Evolutionary conservation across 1,140 invertebrate genomes (phyloP).

Genomic region (Agrypnia vestita): DNA sequence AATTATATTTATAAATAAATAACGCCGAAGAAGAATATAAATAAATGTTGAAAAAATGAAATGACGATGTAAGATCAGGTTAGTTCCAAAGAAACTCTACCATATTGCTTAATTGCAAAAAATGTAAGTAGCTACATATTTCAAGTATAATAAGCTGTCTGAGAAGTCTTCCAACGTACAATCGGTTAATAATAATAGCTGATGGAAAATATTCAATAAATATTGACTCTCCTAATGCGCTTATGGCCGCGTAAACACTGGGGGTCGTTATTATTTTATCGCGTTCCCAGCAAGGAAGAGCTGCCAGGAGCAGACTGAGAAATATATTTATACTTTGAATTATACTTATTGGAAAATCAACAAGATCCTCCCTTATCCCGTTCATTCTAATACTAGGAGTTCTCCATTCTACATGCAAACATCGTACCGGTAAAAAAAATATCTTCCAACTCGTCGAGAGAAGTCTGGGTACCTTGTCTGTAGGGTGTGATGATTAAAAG

Average conservation of each 20-base stretch:
- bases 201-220: constrained; percentile 52
- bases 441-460: background rate
- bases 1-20: too few relatives aligned
- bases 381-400: constrained; percentile 38
- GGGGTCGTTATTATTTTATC: constrained; percentile 56
- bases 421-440: constrained; percentile 43
- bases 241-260: constrained; percentile 53
- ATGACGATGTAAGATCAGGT: too few relatives aligned
- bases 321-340: constrained; percentile 60
- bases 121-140: too few relatives aligned
- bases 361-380: constrained; percentile 47
- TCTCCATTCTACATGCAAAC: constrained; percentile 55
- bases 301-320: constrained; percentile 51
- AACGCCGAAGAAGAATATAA: too few relatives aligned
- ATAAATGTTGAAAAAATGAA: too few relatives aligned
- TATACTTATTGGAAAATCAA: constrained; percentile 59
- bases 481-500: too few relatives aligned
- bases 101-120: too few relatives aligned
- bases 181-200: background rate
- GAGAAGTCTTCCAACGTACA: too few relatives aligned
- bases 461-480: too few relatives aligned
- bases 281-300: constrained; percentile 32
- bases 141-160: too few relatives aligned
- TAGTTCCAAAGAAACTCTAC: too few relatives aligned
- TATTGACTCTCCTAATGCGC: constrained; percentile 58